Base-by-base conservation (phyloP, 2,888 invertebrate species). In the Anthrax anthrax region DNA sequence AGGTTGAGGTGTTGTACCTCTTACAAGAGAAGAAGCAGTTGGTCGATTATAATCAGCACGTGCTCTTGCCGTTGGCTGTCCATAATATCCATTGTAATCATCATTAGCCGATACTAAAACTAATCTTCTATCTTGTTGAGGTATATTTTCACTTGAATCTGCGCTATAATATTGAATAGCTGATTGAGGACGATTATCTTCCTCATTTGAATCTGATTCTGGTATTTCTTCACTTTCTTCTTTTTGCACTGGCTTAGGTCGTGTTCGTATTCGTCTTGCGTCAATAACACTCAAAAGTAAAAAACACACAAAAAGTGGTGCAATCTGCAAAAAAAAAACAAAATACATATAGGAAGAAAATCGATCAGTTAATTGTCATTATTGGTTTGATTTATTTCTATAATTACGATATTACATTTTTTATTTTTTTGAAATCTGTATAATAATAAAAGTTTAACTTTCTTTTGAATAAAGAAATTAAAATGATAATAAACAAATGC, bases 81-180 rank as follows among this genome's bases (percentile, higher is more conserved):
- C 70, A 51, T 69, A 72, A 13, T 68, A 57, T 18, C 71, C 70
- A 54, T 70, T 70, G 54, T 71, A 71, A 50, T 67, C 67, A 49
- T 70, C 70, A 41, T 66, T 66, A 14, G 65, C 58, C 27, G 68
- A 62, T 16, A 70, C 65, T 46, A 70, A 58, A 34, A 70, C 68
- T 0, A 70, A 61, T 42, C 57, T 54, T 40, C 57, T 54, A 47
- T 57, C 56, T 37, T 60, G 60, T 40, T 49, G 50, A 18, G 29
- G 46, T 39, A 43, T 37, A 48, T 52, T 51, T 44, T 52, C 45
- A 63, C 66, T 54, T 61, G 66, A 43, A 54, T 56, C 43, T 64
- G 69, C 50, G 65, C 69, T 18, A 68, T 67, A 53, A 63, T 65
- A 51, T 65, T 67, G 56, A 69, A 71, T 34, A 52, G 56, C 52